Evolutionary conservation across 1,140 invertebrate species (phyloP).

Genomic region (Bombus sibiricus): DNA sequence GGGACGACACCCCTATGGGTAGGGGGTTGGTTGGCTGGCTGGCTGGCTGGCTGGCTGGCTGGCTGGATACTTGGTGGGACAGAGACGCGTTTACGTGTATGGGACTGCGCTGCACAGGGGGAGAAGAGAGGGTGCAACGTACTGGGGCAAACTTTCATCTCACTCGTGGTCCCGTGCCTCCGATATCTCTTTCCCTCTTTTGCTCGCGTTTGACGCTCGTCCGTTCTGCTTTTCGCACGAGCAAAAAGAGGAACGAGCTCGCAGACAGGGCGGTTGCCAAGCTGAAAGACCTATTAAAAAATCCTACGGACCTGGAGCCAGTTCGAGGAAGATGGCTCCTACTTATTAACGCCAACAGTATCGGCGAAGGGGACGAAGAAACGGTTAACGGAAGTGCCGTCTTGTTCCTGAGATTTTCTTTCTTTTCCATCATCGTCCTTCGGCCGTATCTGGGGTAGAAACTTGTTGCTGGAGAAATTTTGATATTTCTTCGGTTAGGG

Average conservation of each 20-base stretch:
- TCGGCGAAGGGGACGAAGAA: background rate
- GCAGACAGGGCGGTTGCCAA: constrained; percentile 73
- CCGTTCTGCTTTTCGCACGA: constrained; percentile 48
- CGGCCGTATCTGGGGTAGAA: background rate
- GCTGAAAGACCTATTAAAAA: constrained; percentile 74
- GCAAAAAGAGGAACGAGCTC: constrained; percentile 62
- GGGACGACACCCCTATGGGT: constrained; percentile 57
- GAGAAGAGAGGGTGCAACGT: constrained; percentile 74
- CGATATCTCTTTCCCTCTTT: background rate
- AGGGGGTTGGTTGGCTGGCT: constrained; percentile 23
- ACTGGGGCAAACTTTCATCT: constrained; percentile 74
- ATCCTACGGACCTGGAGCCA: constrained; percentile 50
- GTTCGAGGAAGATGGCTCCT: constrained; percentile 11
- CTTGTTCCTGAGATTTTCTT: background rate
- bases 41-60: background rate
- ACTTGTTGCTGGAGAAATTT: background rate
- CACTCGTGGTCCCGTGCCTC: constrained; percentile 35
- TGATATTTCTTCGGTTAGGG: background rate
- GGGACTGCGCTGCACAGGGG: constrained; percentile 25
- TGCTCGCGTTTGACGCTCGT: background rate
- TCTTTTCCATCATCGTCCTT: background rate
- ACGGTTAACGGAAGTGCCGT: background rate
- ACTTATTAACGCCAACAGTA: background rate
- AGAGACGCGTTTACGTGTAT: constrained; percentile 1
- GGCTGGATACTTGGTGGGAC: constrained; percentile 3